Base-by-base conservation (phyloP, 2,113 vertebrate genomes). In the Hemichromis elongatus region DNA sequence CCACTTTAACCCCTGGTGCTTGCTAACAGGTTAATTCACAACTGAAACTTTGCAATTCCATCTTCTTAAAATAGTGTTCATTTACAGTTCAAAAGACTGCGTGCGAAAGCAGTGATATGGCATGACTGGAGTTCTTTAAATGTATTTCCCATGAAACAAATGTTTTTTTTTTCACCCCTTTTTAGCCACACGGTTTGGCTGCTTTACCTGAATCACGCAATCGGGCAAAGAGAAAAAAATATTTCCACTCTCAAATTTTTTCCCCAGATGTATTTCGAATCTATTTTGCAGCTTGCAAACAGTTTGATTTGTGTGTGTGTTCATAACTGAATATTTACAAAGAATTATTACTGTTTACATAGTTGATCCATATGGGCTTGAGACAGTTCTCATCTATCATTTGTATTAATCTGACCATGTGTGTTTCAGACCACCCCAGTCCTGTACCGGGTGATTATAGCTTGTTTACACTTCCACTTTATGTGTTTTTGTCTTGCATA, bases 281-380 rank as follows among this genome's bases (percentile, higher is more conserved):
- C 14, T 2, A 70, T 78, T 42, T 40, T 57, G 24, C 26, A 66
- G 6, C 37, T 79, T 79, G 50, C 40, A 68, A 53, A 55, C 33
- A 63, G 26, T 63, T 80, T 83, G 68, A 82, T 83, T 79, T 88
- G 45, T 73, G 53, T 63, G 73, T 45, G 50, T 80, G 50, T 81
- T 61, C 57, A 55, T 83, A 79, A 68, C 50, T 79, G 33, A 28
- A 82, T 90, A 42, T 81, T 75, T 89, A 82, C 77, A 68, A 5
- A 53, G 18, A 19, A 52, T 61, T 88, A 85, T 79, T 52, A 78
- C 47, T 81, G 80, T 85, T 85, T 83, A 87, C 84, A 83, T 75
- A 81, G 75, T 78, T 87, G 87, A 86, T 73, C 78, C 86, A 88
- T 47, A 26, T 28, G 79, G 75, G 52, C 52, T 45, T 14, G 50